Conservation (phyloP, 1,140 invertebrate species). For the Temnothorax longispinosus region DNA sequence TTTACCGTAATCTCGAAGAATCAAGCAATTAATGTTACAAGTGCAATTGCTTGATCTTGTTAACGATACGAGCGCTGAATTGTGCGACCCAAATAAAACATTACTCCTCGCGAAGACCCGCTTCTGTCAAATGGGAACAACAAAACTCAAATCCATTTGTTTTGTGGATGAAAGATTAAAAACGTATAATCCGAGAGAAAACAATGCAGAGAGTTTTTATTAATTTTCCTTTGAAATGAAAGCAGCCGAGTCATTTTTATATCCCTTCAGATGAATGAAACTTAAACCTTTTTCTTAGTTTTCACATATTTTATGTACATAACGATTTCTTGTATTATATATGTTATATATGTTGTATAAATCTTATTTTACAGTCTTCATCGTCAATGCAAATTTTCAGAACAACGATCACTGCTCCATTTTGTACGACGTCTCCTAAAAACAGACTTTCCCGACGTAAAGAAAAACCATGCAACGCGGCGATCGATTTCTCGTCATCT, state of each 20-base stretch:
- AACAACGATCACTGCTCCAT: neutral
- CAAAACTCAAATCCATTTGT: neutral
- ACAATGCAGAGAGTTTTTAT: slow-evolving; percentile 7
- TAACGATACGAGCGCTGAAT: slow-evolving; percentile 11
- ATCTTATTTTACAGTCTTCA: neutral
- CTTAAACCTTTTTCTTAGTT: neutral
- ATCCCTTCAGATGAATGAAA: neutral
- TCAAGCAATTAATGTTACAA: slow-evolving; percentile 21
- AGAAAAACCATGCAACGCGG: neutral
- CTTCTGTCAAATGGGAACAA: neutral
- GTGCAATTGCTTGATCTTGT: slow-evolving; percentile 16
- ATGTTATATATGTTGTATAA: neutral
- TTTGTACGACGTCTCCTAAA: neutral
- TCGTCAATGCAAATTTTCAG: neutral
- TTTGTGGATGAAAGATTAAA: slow-evolving; percentile 4
- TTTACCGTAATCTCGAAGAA: slow-evolving; percentile 37
- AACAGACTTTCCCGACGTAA: neutral
- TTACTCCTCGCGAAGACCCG: neutral
- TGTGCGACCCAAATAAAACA: slow-evolving; percentile 2
- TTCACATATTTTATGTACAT: neutral
- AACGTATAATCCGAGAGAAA: neutral
- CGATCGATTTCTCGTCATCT: slow-evolving; percentile 1
- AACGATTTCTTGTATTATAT: neutral
- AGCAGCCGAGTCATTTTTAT: neutral
- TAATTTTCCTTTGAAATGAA: neutral